phyloP scores from a whole-genome alignment of 2,113 vertebrate species.

The Dasyprocta punctata region DNA sequence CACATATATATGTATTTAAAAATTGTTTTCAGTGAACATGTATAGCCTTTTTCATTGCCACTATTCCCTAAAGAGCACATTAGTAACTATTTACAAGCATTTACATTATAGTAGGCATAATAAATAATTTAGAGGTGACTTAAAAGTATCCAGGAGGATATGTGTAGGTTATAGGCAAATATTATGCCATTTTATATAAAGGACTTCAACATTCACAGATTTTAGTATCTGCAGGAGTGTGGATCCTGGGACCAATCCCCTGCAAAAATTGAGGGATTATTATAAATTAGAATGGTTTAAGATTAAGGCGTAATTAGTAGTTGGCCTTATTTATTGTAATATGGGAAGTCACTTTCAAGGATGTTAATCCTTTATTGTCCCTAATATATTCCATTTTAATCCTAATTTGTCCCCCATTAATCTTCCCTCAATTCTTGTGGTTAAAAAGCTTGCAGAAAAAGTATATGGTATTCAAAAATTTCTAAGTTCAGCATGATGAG shows the following conservation, averaged over 20 bases:
- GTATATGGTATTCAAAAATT: neutral
- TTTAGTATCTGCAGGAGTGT: neutral
- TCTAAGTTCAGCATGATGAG: neutral
- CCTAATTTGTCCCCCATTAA: neutral
- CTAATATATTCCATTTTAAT: neutral
- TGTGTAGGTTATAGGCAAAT: neutral
- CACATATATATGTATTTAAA: too few relatives aligned
- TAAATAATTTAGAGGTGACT: neutral
- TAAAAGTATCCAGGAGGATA: neutral
- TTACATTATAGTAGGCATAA: neutral
- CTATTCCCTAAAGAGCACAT: neutral
- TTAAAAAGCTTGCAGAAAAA: constrained; percentile 49
- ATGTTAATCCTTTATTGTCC: neutral
- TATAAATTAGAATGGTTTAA: neutral
- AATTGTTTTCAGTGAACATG: neutral
- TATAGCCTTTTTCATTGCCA: neutral
- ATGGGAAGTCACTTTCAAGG: constrained; percentile 8
- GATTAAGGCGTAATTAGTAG: neutral
- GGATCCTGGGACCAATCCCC: neutral
- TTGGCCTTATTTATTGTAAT: neutral
- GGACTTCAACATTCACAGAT: neutral
- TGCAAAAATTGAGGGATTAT: neutral
- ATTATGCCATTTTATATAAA: neutral
- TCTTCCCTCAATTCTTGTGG: neutral
- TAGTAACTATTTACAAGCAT: neutral